Percentiles rank a stretch among this genome's conserved stretches.
Conservation (phyloP, 2,888 invertebrate species). For the Drosophila borborema region DNA sequence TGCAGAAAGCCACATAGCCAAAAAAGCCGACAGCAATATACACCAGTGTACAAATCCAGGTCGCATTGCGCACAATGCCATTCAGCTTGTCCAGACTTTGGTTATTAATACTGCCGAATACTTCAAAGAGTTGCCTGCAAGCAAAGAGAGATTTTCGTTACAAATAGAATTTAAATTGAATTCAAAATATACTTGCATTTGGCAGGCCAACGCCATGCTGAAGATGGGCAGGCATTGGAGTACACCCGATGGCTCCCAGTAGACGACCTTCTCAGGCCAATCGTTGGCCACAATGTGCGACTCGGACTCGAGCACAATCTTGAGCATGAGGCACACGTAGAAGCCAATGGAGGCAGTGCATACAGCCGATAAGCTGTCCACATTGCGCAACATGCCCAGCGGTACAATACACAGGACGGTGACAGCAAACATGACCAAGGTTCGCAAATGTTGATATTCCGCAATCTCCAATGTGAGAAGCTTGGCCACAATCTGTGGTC, state of each 20-base stretch:
- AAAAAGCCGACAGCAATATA: conserved; percentile 97
- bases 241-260: conserved; percentile 94
- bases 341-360: conserved; percentile 96
- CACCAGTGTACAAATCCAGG: conserved; percentile 95
- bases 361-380: conserved; percentile 94
- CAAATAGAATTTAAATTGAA: neutral
- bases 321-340: conserved; percentile 94
- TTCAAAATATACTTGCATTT: conserved; percentile 89
- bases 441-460: conserved; percentile 88
- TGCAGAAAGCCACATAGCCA: conserved; percentile 94
- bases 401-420: conserved; percentile 94
- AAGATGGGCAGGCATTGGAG: conserved; percentile 97
- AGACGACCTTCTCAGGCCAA: conserved; percentile 90
- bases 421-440: conserved; percentile 89
- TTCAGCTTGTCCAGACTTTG: conserved; percentile 96
- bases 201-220: conserved; percentile 98
- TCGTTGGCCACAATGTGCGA: conserved; percentile 90
- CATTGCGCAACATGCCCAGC: conserved; percentile 93
- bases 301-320: conserved; percentile 92
- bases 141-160: neutral
- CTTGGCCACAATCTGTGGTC: conserved; percentile 95
- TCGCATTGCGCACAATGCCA: conserved; percentile 93
- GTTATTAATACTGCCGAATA: conserved; percentile 95
- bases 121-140: conserved; percentile 94
- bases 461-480: conserved; percentile 89